Base-by-base conservation (phyloP, 2,888 invertebrate species). In the Panorpa germanica region DNA sequence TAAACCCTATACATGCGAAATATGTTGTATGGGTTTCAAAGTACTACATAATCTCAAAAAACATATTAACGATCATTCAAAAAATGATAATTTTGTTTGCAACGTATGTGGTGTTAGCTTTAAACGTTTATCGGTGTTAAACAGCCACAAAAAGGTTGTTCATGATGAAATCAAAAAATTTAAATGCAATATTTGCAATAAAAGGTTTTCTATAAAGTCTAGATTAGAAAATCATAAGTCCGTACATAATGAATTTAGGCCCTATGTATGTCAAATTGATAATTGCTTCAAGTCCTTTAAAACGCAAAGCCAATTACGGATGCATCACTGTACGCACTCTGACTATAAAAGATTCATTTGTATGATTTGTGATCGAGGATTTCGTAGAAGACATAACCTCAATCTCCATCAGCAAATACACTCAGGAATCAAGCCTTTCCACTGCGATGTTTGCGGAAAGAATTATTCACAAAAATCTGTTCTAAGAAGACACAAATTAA, bases 61-160 rank as follows among this genome's bases (percentile, higher is more conserved):
- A n/a, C n/a, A n/a, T n/a, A n/a, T n/a, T n/a, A n/a, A n/a, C n/a
- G n/a, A n/a, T n/a, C n/a, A n/a, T n/a, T n/a, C n/a, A n/a, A n/a
- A n/a, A n/a, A n/a, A n/a, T n/a, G n/a, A n/a, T n/a, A n/a, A n/a
- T n/a, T n/a, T n/a, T n/a, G n/a, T n/a, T n/a, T n/a, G n/a, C n/a
- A n/a, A n/a, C n/a, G n/a, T n/a, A n/a, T 66, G 66, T 39, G 50
- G 45, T 0, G 44, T 47, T 18, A 48, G 45, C 16, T 64, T 65
- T 40, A 56, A 59, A 4, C 63, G 65, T 40, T 49, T 48, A 36
- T 46, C 65, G 12, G 66, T 66, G 41, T 44, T 67, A 10, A 55
- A 54, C 29, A 61, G 53, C 36, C 67, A 67, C 41, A 38, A 50
- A 37, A 38, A 41, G 15, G 50, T 48, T 25, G 50, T 52, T 35